A percentile compares a stretch with the other conserved stretches of the same genome.
Conservation (phyloP, 2,113 vertebrate genomes). For the Solenodon paradoxus region DNA sequence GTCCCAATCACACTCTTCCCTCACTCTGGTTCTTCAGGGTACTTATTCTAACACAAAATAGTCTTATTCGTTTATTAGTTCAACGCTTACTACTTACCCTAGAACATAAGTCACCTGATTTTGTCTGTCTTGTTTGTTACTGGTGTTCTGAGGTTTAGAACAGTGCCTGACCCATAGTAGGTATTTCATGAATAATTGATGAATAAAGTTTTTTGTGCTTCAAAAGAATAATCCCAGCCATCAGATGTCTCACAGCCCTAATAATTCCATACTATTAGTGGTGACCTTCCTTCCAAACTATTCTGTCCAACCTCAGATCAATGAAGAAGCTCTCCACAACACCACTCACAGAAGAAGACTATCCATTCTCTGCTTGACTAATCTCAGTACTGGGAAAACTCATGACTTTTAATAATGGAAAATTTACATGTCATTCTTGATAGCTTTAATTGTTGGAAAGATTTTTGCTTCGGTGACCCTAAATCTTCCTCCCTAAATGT, state of each 20-base stretch:
- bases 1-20: background rate
- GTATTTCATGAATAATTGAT: background rate
- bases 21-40: background rate
- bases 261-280: background rate
- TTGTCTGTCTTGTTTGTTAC: background rate
- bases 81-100: background rate
- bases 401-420: background rate
- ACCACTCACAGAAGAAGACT: background rate
- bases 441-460: background rate
- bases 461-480: background rate
- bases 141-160: background rate
- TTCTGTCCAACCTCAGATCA: background rate
- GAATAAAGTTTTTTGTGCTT: background rate
- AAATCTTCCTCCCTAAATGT: background rate
- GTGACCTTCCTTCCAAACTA: background rate
- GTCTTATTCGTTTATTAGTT: background rate
- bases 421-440: background rate
- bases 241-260: background rate
- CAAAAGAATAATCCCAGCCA: background rate
- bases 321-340: background rate
- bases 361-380: background rate
- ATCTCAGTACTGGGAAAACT: background rate
- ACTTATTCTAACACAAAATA: background rate
- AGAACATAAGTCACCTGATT: background rate
- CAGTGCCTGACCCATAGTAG: background rate